Percentiles rank a stretch among this genome's conserved stretches.
These are phyloP conservation scores for Tamandua tetradactyla DNA, from an alignment of 2,797 vertebrate species.

Conservation along the genomic window DNA sequence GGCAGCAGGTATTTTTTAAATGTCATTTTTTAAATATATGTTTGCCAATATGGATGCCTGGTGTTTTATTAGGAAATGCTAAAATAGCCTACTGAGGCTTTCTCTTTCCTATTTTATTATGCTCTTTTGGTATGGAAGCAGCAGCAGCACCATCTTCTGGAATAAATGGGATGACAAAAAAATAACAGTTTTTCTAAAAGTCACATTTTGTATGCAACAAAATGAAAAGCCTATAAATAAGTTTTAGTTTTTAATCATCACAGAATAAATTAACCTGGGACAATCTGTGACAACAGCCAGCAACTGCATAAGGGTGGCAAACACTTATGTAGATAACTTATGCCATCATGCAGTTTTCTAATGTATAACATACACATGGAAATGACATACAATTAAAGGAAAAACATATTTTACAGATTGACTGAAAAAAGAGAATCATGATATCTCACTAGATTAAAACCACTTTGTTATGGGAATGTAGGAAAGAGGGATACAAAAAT, in stretches of 20 bases:
- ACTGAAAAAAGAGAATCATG: background rate
- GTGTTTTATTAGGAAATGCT: conserved; percentile 63
- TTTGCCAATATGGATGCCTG: conserved; percentile 61
- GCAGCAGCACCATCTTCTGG: conserved; percentile 65
- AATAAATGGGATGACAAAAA: conserved; percentile 23
- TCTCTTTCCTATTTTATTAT: background rate
- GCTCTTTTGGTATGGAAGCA: background rate
- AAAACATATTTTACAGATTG: background rate
- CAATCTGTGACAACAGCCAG: conserved; percentile 10
- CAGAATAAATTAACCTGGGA: background rate
- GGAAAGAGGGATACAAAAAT: background rate
- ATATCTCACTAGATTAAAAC: background rate
- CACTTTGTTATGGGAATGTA: background rate
- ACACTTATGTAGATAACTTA: background rate
- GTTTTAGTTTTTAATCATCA: conserved; percentile 34
- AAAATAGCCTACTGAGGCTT: conserved; percentile 53
- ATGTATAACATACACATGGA: background rate
- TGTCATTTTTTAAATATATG: conserved; percentile 61
- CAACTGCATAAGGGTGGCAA: background rate
- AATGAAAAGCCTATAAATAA: conserved; percentile 42
- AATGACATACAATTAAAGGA: background rate
- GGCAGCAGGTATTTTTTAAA: conserved; percentile 63
- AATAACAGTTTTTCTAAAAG: background rate
- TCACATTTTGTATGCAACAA: background rate
- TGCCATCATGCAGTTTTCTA: background rate